Conservation (phyloP, 2,113 vertebrate genomes). For the Corythoichthys intestinalis region DNA sequence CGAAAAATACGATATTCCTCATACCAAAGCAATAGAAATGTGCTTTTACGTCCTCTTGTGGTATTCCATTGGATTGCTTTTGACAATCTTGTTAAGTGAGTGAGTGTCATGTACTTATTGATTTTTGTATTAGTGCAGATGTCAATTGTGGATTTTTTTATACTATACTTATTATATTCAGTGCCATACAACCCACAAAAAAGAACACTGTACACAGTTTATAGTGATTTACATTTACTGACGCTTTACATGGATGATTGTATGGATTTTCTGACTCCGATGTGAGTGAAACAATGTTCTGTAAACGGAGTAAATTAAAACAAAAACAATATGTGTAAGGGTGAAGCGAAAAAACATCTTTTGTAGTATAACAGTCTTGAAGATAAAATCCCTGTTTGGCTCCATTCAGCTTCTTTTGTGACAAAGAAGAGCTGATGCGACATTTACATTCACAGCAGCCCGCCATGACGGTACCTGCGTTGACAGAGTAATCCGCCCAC, state of each 20-base stretch:
- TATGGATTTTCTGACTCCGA: neutral
- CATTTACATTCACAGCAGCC: conserved; percentile 6
- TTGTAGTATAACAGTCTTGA: neutral
- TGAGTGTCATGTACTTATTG: no score
- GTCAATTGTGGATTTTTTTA: no score
- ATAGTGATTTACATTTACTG: no score
- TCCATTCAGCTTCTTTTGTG: neutral
- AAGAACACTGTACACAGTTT: no score
- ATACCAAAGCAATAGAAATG: neutral
- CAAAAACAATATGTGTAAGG: neutral
- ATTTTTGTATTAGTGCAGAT: no score
- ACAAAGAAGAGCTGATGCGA: conserved; percentile 7
- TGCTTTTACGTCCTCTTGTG: neutral
- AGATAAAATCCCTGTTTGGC: neutral
- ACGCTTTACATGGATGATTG: neutral
- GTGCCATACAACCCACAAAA: no score
- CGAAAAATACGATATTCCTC: neutral
- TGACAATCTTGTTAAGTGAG: no score
- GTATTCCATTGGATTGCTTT: no score
- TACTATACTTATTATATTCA: no score
- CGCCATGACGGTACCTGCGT: neutral
- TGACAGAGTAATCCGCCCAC: conserved; percentile 1
- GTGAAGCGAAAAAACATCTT: neutral
- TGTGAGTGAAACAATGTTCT: neutral
- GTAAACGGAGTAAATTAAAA: neutral